phyloP scores from a whole-genome alignment of 1,140 invertebrate species.

The Drosophila sp. region DNA sequence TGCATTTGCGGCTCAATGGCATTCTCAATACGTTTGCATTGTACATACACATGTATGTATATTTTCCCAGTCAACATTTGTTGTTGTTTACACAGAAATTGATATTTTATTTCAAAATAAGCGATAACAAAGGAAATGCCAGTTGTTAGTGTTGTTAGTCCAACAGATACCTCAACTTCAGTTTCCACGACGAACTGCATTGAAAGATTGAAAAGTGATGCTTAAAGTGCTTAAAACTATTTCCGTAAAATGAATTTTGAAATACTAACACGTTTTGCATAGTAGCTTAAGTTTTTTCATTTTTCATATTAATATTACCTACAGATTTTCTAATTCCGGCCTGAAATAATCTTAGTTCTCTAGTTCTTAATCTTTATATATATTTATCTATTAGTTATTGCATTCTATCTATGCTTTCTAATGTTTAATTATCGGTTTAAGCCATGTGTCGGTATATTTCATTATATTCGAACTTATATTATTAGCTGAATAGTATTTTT shows the following conservation, averaged over 20 bases:
- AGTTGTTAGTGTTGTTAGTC: constrained; percentile 29
- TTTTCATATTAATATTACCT: not conserved
- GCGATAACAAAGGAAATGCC: constrained; percentile 49
- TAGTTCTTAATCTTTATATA: too few relatives aligned
- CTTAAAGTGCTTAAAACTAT: not conserved
- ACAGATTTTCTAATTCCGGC: too few relatives aligned
- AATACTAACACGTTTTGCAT: too few relatives aligned
- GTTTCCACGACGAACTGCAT: constrained; percentile 3
- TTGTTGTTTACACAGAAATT: constrained; percentile 84
- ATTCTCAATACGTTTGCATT: constrained; percentile 1
- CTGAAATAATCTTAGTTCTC: too few relatives aligned
- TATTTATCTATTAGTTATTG: too few relatives aligned
- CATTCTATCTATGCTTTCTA: too few relatives aligned
- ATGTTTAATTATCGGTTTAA: too few relatives aligned
- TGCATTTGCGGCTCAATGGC: constrained; percentile 32
- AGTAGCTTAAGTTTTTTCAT: not conserved
- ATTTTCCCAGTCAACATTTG: constrained; percentile 41
- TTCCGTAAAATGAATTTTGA: too few relatives aligned
- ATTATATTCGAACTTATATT: too few relatives aligned
- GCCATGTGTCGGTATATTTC: too few relatives aligned
- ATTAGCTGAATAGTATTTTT: too few relatives aligned
- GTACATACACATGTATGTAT: not conserved
- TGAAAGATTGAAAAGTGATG: not conserved
- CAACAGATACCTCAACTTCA: not conserved
- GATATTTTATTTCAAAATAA: constrained; percentile 84